Evolutionary conservation across 1,140 invertebrate species (phyloP).

Genomic region (Drosophila lini): DNA sequence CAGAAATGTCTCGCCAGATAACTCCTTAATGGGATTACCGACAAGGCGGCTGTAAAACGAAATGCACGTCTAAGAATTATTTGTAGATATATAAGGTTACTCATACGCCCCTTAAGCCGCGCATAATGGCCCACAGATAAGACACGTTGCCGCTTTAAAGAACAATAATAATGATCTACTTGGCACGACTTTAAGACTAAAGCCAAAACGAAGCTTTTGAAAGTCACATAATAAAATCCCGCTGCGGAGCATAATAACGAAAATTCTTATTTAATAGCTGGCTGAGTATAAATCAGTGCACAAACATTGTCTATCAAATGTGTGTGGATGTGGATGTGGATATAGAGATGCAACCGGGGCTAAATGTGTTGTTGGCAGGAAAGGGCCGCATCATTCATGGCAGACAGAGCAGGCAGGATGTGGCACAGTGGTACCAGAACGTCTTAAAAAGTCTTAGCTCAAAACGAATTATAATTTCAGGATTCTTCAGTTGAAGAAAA

Average conservation of each 20-base stretch:
- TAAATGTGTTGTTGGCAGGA: slow-evolving; percentile 61
- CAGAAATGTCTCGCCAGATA: slow-evolving; percentile 84
- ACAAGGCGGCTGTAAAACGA: slow-evolving; percentile 84
- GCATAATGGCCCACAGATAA: slow-evolving; percentile 66
- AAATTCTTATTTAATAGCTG: slow-evolving; percentile 77
- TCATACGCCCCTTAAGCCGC: slow-evolving; percentile 58
- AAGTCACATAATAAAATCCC: slow-evolving; percentile 68
- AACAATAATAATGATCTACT: slow-evolving; percentile 18
- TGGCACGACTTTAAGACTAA: slow-evolving; percentile 28
- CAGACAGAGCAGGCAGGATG: slow-evolving; percentile 27
- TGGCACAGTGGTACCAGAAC: slow-evolving; percentile 22
- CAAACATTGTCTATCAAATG: slow-evolving; percentile 59
- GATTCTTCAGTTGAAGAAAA: too few species aligned
- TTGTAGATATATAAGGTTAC: slow-evolving; percentile 48
- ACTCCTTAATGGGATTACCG: slow-evolving; percentile 84
- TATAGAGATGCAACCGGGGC: slow-evolving; percentile 30
- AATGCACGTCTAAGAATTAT: slow-evolving; percentile 49
- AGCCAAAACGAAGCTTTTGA: slow-evolving; percentile 35
- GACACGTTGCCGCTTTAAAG: slow-evolving; percentile 49
- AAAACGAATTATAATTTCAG: too few species aligned
- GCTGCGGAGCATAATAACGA: slow-evolving; percentile 61
- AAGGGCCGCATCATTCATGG: slow-evolving; percentile 70
- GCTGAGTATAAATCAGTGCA: slow-evolving; percentile 56
- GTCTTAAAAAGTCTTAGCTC: not conserved
- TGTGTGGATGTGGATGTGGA: not conserved